Evolutionary conservation across 1,140 invertebrate species (phyloP).

Genomic region (Oncopodura yosiiana): DNA sequence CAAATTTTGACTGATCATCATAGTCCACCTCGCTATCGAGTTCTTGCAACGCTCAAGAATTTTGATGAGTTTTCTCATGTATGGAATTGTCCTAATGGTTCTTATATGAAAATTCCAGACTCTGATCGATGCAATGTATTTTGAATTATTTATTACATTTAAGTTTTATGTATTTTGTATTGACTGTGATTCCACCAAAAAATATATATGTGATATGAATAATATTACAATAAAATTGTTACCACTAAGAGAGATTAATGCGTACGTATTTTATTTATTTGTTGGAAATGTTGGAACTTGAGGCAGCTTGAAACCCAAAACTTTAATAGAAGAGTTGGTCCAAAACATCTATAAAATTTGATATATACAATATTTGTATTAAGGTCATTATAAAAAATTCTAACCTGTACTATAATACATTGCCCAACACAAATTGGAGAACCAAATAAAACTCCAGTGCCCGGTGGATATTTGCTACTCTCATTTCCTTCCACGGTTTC

Average conservation of each 20-base stretch:
- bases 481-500: slow-evolving; percentile 1
- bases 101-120: slow-evolving; percentile 47
- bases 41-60: slow-evolving; percentile 50
- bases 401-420: slow-evolving; percentile 9
- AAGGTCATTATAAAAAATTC: not conserved
- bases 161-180: too few relatives aligned
- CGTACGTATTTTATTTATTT: not conserved
- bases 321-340: not conserved
- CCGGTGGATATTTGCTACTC: not conserved
- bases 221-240: not conserved
- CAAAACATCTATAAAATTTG: slow-evolving; percentile 1
- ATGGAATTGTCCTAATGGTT: slow-evolving; percentile 44
- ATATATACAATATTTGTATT: not conserved
- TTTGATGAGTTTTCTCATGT: slow-evolving; percentile 46
- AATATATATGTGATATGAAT: too few relatives aligned
- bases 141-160: slow-evolving; percentile 1
- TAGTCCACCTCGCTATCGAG: slow-evolving; percentile 40
- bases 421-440: slow-evolving; percentile 12
- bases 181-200: too few relatives aligned
- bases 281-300: slow-evolving; percentile 1
- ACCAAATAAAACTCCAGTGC: slow-evolving; percentile 5
- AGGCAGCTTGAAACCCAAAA: slow-evolving; percentile 1
- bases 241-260: not conserved
- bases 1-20: slow-evolving; percentile 31
- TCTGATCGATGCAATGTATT: slow-evolving; percentile 11